These are phyloP conservation scores for Erynnis tages DNA, from an alignment of 2,888 invertebrate species.

Conservation along the genomic window DNA sequence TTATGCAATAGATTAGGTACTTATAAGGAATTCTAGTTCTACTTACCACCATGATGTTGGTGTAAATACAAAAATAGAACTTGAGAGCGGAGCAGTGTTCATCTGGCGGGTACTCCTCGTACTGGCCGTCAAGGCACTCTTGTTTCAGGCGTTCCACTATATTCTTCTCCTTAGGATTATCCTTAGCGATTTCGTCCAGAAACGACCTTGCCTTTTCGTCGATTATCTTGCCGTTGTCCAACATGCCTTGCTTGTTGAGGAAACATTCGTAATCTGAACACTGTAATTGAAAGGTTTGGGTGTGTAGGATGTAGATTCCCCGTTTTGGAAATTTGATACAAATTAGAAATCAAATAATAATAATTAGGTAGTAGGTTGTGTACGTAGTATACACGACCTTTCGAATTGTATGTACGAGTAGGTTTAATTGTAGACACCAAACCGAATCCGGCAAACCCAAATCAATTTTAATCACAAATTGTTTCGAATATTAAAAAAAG, in stretches of 20 bases:
- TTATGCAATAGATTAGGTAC: no score
- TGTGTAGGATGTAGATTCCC: neutral
- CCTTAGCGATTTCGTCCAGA: slow-evolving; percentile 31
- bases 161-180: slow-evolving; percentile 31
- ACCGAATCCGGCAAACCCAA: no score
- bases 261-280: slow-evolving; percentile 40
- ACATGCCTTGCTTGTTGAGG: slow-evolving; percentile 33
- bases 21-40: no score
- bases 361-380: no score
- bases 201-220: slow-evolving; percentile 32
- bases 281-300: slow-evolving; percentile 32
- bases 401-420: no score
- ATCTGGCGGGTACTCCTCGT: slow-evolving; percentile 34
- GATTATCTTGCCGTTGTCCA: slow-evolving; percentile 36
- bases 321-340: no score
- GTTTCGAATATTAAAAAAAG: no score
- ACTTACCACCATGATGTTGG: slow-evolving; percentile 38
- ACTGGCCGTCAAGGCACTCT: slow-evolving; percentile 38
- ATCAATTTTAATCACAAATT: no score
- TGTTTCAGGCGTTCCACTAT: slow-evolving; percentile 31
- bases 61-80: slow-evolving; percentile 37
- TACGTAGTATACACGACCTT: no score
- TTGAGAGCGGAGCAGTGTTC: slow-evolving; percentile 36
- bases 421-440: no score
- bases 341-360: no score